Evolutionary conservation across 2,797 vertebrate species (phyloP), one percentile per base, ranked within the genome.

Genomic region (Tenualosa thibaudeaui): DNA sequence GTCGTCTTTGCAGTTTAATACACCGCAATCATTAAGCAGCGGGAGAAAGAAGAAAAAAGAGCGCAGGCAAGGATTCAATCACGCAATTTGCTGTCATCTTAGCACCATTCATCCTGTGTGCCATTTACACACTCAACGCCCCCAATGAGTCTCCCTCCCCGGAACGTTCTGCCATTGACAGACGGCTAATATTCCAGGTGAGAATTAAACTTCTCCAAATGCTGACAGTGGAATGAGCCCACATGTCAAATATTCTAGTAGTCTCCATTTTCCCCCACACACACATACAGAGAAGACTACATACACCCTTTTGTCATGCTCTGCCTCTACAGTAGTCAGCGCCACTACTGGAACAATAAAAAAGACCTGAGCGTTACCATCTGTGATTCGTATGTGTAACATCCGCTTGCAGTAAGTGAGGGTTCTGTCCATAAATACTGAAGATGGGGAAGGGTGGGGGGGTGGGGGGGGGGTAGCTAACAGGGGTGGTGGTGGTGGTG

Each of bases 161-260:
- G 13, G 13, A 13, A 15, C 26, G 13, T 37, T 37, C 65, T 1
- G 65, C 26, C 65, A 15, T 68, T 31, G 62, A 68, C 26, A 37
- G 31, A 31, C 13, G 12, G 65, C 65, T 71, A 71, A 71, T 40
- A 71, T 37, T 71, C 26, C 65, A 71, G 65, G 65, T 71, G 65
- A 37, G 65, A 71, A 71, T 71, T 71, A 71, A 71, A 71, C 26
- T 71, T 71, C 26, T 71, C 12, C 31, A 17, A 31, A 40, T 26
- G 31, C 31, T 17, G 26, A 71, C 65, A 15, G 31, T 1, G 65
- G 65, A 71, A 71, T 37, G 65, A 71, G 65, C 3, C 4, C 0
- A 31, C 1, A 17, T 40, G 65, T 71, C 65, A 71, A 71, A 37
- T 71, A 40, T 71, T n/a, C n/a, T n/a, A n/a, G n/a, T n/a, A 68